Evolutionary conservation across 1,140 invertebrate species (phyloP).

Genomic region (Tribolium madens): DNA sequence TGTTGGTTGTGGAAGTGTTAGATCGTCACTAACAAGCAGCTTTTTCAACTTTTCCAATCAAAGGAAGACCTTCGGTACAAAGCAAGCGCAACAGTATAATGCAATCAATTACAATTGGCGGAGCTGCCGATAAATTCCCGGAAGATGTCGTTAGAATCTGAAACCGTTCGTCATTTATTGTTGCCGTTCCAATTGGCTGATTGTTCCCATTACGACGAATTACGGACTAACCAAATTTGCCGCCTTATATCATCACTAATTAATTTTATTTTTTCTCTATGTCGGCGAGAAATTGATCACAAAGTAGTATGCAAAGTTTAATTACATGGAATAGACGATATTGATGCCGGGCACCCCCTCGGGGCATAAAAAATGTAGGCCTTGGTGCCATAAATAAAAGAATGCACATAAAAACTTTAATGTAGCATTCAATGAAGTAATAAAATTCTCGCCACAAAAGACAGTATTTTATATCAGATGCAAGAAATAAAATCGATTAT

Average conservation of each 20-base stretch:
- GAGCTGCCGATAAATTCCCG: slow-evolving; percentile 55
- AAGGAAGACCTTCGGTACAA: slow-evolving; percentile 45
- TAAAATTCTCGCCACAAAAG: slow-evolving; percentile 47
- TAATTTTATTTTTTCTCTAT: background rate
- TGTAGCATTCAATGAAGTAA: slow-evolving; percentile 38
- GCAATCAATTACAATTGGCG: slow-evolving; percentile 59
- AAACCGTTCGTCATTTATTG: slow-evolving; percentile 58
- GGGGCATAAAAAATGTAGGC: slow-evolving; percentile 30
- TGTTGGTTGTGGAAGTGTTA: slow-evolving; percentile 20
- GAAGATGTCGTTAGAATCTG: slow-evolving; percentile 61
- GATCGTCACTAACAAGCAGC: slow-evolving; percentile 32
- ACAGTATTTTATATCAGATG: slow-evolving; percentile 45
- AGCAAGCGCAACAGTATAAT: slow-evolving; percentile 47
- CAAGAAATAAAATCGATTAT: slow-evolving; percentile 44
- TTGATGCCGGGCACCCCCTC: background rate
- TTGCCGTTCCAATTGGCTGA: slow-evolving; percentile 43
- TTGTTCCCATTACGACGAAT: slow-evolving; percentile 48
- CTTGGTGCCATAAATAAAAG: slow-evolving; percentile 42
- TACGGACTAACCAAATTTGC: slow-evolving; percentile 20
- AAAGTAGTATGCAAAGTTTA: slow-evolving; percentile 27
- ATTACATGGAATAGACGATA: slow-evolving; percentile 1
- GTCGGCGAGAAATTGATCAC: background rate
- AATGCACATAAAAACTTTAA: slow-evolving; percentile 43
- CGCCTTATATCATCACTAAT: background rate
- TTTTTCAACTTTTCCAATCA: slow-evolving; percentile 41